Conservation (phyloP, 1,140 invertebrate species). For the Rhagoletis zephyria region DNA sequence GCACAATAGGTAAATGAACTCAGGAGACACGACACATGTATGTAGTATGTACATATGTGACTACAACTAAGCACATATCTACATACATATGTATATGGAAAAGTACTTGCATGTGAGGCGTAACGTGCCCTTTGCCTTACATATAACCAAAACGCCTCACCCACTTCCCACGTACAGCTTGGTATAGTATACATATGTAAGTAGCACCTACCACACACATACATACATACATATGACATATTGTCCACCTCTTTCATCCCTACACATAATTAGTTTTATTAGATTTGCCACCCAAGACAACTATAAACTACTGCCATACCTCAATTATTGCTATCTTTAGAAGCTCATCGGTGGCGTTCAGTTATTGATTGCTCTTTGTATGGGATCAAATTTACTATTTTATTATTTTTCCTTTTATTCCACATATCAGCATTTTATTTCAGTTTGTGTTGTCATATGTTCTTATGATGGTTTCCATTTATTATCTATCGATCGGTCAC, state of each 20-base stretch:
- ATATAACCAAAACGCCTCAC: background rate
- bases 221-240: no score
- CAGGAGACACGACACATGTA: no score
- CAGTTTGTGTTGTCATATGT: background rate
- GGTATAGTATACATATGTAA: no score
- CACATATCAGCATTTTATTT: background rate
- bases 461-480: background rate
- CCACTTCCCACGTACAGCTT: background rate
- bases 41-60: no score
- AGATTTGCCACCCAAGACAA: no score
- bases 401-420: background rate
- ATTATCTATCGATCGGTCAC: background rate
- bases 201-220: no score
- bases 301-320: no score
- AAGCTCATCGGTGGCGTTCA: background rate
- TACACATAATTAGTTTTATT: no score
- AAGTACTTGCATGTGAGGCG: background rate
- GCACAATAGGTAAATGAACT: slow-evolving; percentile 16
- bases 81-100: background rate
- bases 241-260: no score
- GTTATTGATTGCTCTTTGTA: background rate
- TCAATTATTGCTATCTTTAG: background rate
- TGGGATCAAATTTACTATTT: background rate
- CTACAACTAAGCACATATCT: no score
- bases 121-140: background rate